Conservation (phyloP, 2,888 invertebrate species). For the Stenichneumon culpator region DNA sequence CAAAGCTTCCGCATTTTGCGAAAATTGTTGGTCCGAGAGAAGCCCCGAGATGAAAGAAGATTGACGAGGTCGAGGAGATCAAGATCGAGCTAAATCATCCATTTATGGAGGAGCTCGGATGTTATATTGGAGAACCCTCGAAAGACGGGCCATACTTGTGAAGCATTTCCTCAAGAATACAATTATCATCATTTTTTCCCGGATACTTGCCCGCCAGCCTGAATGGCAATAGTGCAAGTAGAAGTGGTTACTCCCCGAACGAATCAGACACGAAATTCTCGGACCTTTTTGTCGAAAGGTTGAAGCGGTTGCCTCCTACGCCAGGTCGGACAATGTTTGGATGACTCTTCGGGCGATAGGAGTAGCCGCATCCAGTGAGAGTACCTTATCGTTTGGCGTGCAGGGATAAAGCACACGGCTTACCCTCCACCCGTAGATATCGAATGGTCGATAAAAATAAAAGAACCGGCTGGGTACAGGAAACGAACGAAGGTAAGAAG, state of each 20-base stretch:
- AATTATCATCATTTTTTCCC: neutral
- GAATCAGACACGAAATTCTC: constrained; percentile 5
- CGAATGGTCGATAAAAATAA: constrained; percentile 67
- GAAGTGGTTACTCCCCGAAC: neutral
- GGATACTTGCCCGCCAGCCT: neutral
- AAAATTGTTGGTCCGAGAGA: too few relatives aligned
- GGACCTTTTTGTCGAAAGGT: neutral
- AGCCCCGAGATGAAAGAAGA: too few relatives aligned
- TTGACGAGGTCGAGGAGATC: neutral
- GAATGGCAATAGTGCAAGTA: neutral
- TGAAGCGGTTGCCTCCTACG: constrained; percentile 31
- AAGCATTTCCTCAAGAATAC: neutral
- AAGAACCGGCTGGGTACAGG: constrained; percentile 51
- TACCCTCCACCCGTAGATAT: constrained; percentile 55
- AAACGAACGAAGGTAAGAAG: constrained; percentile 45
- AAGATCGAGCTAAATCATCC: neutral
- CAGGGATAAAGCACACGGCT: constrained; percentile 55
- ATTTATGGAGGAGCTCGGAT: neutral
- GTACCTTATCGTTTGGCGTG: constrained; percentile 44
- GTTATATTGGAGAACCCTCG: neutral
- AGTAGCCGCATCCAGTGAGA: constrained; percentile 25
- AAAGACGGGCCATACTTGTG: neutral
- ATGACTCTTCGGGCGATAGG: constrained; percentile 31
- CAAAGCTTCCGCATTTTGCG: too few relatives aligned
- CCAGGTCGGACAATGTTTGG: constrained; percentile 27